A percentile compares a stretch with the other conserved stretches of the same genome.
Evolutionary conservation across 2,888 invertebrate genomes (phyloP).

Genomic region (Serrognathus titanus): DNA sequence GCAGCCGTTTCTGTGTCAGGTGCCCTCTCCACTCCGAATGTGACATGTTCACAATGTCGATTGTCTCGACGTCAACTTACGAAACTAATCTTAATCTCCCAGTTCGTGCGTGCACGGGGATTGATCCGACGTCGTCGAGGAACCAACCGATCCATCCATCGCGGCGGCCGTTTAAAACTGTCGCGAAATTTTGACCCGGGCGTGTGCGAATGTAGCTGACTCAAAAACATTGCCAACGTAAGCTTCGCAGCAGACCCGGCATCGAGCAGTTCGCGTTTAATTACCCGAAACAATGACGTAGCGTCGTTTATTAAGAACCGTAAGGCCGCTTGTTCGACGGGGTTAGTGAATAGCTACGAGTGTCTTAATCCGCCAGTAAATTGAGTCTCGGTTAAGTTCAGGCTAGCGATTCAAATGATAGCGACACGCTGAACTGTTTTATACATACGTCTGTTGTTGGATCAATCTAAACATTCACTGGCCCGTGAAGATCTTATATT

Average conservation of each 20-base stretch:
- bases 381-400: slow-evolving; percentile 49
- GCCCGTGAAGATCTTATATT: slow-evolving; percentile 37
- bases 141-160: no score
- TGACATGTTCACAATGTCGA: slow-evolving; percentile 41
- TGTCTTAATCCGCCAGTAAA: slow-evolving; percentile 52
- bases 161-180: no score
- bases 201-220: slow-evolving; percentile 19
- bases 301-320: slow-evolving; percentile 53
- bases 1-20: slow-evolving; percentile 31
- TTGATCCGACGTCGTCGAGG: no score
- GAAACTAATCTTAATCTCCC: slow-evolving; percentile 20
- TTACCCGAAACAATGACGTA: slow-evolving; percentile 51
- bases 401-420: slow-evolving; percentile 42
- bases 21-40: slow-evolving; percentile 32
- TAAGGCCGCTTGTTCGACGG: slow-evolving; percentile 50
- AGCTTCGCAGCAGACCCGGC: slow-evolving; percentile 41
- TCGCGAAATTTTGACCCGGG: no score
- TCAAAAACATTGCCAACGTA: slow-evolving; percentile 37
- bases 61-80: slow-evolving; percentile 28
- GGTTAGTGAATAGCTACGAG: slow-evolving; percentile 50
- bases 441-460: slow-evolving; percentile 38
- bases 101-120: slow-evolving; percentile 3
- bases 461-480: slow-evolving; percentile 41
- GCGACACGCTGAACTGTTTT: slow-evolving; percentile 25
- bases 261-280: slow-evolving; percentile 47